Evolutionary conservation across 2,888 invertebrate genomes (phyloP), one percentile per base, ranked within the genome.

Genomic region (Erynnis tages): DNA sequence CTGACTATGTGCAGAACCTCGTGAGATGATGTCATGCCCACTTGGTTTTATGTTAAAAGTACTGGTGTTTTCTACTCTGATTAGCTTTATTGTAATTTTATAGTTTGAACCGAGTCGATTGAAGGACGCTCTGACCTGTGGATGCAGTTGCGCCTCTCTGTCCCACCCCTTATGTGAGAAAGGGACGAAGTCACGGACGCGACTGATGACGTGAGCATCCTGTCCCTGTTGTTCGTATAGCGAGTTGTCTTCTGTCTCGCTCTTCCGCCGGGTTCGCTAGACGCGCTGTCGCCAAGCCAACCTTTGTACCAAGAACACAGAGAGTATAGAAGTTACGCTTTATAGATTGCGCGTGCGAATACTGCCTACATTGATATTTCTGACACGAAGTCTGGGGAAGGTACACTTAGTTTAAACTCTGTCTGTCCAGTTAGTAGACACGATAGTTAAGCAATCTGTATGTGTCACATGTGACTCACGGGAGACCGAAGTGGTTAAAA

Each of bases 181-280:
- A 8, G 37, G 16, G 8, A 16, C 35, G n/a, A 5, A 35, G 8
- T 17, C n/a, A 8, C 11, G 21, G 40, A 40, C 14, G 10, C 25
- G 45, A 35, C 45, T 23, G 34, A 25, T 46, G 45, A 32, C 16
- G 46, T 37, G 8, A 16, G 13, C 1, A 8, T 13, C 7, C 27
- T 14, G 11, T 47, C 27, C 37, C 19, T 27, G 19, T 47, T 8
- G 2, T 37, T 23, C 47, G 2, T 29, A 13, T 4, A 2, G 13
- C 4, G 6, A 17, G 19, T 1, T 5, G 19, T 2, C 10, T 10
- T 16, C 19, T 10, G 27, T 38, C 47, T 30, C 47, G 47, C 30
- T 48, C 46, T 16, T 38, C 2, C 46, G 27, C 21, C 38, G 16
- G 48, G n/a, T 19, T 11, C 38, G 38, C 48, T 21, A 48, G 48